Percentiles rank a stretch among this genome's conserved stretches.
These are phyloP conservation scores for Rhabdophis nuchalis DNA, from an alignment of 2,797 vertebrate species.

Conservation along the genomic window DNA sequence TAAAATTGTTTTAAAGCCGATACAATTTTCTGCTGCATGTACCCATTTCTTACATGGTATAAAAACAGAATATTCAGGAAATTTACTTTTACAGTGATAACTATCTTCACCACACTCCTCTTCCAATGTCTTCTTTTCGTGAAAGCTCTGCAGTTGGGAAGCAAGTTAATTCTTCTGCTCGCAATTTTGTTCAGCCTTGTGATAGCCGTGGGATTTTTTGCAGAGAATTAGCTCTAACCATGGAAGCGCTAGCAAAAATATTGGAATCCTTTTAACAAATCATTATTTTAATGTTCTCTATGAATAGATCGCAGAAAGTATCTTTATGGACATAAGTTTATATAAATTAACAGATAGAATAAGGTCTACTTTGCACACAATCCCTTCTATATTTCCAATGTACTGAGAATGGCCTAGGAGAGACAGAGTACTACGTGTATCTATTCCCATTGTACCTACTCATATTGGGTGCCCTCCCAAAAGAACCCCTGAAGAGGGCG, in stretches of 20 bases:
- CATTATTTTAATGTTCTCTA: background rate
- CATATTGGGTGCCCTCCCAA: background rate
- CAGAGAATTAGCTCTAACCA: background rate
- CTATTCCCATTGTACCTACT: background rate
- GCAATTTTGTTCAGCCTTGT: background rate
- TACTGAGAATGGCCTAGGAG: background rate
- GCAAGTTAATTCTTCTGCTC: background rate
- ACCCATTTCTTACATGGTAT: background rate
- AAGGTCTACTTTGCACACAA: background rate
- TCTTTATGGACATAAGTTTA: background rate
- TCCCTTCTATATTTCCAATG: background rate
- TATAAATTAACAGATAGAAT: background rate
- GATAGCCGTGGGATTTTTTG: background rate
- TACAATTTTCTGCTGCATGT: background rate
- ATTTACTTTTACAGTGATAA: background rate
- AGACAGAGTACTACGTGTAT: background rate
- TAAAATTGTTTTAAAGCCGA: background rate
- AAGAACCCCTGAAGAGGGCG: background rate
- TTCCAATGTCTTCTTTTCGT: background rate
- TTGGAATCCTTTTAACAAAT: background rate
- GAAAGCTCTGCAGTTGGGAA: background rate
- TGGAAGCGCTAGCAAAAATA: background rate
- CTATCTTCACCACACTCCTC: background rate
- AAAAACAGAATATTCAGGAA: background rate
- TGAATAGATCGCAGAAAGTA: background rate